Percentiles rank a stretch among this genome's conserved stretches.
Conservation (phyloP, 2,113 vertebrate genomes). For the Colius striatus region DNA sequence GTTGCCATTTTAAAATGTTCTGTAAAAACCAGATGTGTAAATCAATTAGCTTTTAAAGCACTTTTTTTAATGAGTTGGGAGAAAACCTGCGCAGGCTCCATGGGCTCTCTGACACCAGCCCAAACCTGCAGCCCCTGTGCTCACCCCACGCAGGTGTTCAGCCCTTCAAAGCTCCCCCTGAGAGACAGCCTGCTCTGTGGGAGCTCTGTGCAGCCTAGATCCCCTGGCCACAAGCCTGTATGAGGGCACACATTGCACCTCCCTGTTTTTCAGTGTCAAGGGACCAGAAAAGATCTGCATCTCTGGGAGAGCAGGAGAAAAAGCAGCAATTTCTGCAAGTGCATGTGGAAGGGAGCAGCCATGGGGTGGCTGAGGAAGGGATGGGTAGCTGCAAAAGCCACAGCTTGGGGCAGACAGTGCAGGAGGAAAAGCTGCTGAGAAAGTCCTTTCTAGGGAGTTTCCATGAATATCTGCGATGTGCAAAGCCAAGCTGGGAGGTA, state of each 20-base stretch:
- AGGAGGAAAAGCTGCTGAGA: neutral
- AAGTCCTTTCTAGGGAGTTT: neutral
- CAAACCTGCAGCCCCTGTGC: fast-evolving
- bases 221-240: neutral
- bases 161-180: neutral
- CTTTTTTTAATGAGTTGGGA: neutral
- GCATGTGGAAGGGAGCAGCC: neutral
- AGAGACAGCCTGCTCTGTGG: neutral
- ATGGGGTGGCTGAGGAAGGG: neutral
- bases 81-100: neutral
- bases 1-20: neutral
- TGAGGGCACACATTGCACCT: neutral
- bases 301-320: neutral
- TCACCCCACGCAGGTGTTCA: neutral
- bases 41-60: neutral
- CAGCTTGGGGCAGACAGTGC: neutral
- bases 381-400: neutral
- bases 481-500: neutral
- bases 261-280: neutral
- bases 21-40: neutral
- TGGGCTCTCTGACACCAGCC: neutral
- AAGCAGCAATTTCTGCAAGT: neutral
- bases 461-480: neutral
- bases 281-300: neutral
- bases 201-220: neutral